Evolutionary conservation across 2,113 vertebrate genomes (phyloP), one percentile per base, ranked within the genome.

Genomic region (Notiomystis cincta): DNA sequence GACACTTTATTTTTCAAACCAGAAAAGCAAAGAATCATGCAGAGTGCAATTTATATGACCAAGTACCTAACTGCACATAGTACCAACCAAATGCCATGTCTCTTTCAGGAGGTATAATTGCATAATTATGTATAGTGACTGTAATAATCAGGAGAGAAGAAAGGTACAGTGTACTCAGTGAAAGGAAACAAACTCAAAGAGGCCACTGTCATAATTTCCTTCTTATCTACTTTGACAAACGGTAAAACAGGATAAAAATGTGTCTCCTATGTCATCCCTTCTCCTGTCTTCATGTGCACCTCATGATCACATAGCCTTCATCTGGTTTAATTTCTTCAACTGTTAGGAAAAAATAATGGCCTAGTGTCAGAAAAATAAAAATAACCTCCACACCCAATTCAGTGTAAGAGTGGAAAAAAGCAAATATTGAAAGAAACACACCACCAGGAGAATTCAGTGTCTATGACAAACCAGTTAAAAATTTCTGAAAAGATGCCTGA

Each of bases 81-180:
- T 27, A 71, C 38, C 37, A 53, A 58, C 24, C 53, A 94, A 87
- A 85, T 1, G 8, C 25, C 4, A 3, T 58, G 76, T 88, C 70
- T 82, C 28, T 78, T 95, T 64, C 75, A 92, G 73, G 24, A 93
- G 38, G 19, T 77, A 28, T 95, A 95, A 97, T 93, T 88, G 82
- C 64, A 84, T 86, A 96, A 96, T 96, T 96, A 91, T 60, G 30
- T 61, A 89, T 86, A 94, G 96, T 89, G 47, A 38, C 58, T 57
- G 58, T 56, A 88, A 75, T 82, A 87, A 76, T 77, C 70, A 72
- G 77, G 42, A 53, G 15, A 69, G 16, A 91, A 89, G 60, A 89
- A 89, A 81, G 66, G 40, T 15, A 57, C 50, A 61, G 58, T 56
- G 45, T 45, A 90, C 28, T 3, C 15, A 90, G 13, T 84, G 90